Base-by-base conservation (phyloP, 2,888 invertebrate genomes). In the Oasisia sp. region DNA sequence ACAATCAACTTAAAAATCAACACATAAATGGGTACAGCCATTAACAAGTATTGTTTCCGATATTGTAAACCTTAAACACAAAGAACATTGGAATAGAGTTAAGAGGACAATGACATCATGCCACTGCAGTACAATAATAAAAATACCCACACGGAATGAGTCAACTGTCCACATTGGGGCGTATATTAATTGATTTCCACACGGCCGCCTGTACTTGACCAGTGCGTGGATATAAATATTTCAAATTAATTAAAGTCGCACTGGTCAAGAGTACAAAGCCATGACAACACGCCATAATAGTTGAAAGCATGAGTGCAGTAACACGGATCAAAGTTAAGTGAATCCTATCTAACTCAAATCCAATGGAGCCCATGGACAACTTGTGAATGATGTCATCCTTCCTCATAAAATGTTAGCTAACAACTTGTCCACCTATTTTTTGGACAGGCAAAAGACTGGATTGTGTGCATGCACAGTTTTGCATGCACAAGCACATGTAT, bases 221-320 rank as follows among this genome's bases (percentile, higher is more conserved):
- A 50, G 74, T 74, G 74, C 74, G 7, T 74, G 74, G 74, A 74
- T 74, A 74, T 74, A 74, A 74, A 74, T 74, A 74, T 74, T 74
- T 74, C 74, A 74, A 74, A 74, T 74, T 74, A 74, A 74, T 74
- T 74, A 74, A 74, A 74, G n/a, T n/a, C n/a, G 74, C 74, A 74
- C 74, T 74, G 74, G 74, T 74, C 74, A 74, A 74, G 74, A 74
- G 74, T 74, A 74, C 74, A 74, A 74, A 74, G 74, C 74, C 74
- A 74, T 74, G 74, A 74, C 74, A 74, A 74, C 74, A 74, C 19
- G 74, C 74, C 74, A 74, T 74, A 74, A 74, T 74, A 74, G 74
- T 74, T 74, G 14, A 27, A 74, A 74, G 74, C 74, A 74, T 7
- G 74, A 27, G 27, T 27, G n/a, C 27, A 27, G 27, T 27, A 19